A percentile compares a stretch with the other conserved stretches of the same genome.
phyloP scores from a whole-genome alignment of 2,113 vertebrate species.

The Vicugna pacos region DNA sequence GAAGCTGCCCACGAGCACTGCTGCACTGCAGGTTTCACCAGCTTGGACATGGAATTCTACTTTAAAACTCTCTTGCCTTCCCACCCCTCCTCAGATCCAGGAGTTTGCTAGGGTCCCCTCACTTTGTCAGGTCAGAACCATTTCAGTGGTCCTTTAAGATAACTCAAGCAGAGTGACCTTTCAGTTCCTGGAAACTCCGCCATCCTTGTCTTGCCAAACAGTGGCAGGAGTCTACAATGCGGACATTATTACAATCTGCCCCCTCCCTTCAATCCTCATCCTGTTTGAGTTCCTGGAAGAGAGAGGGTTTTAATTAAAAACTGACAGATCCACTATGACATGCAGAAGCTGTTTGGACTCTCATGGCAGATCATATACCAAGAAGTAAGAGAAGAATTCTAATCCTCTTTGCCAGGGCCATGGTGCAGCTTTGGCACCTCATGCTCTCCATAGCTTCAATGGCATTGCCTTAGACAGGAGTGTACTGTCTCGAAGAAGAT shows the following conservation, averaged over 20 bases:
- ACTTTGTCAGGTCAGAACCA: neutral
- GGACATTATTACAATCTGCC: neutral
- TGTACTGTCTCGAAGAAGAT: neutral
- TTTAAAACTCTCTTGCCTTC: neutral
- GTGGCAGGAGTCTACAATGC: neutral
- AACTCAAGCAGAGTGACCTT: neutral
- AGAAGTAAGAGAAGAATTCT: neutral
- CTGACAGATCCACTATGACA: neutral
- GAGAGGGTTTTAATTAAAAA: neutral
- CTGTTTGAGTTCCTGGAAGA: neutral
- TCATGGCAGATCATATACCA: too few relatives aligned
- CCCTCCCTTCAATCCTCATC: neutral
- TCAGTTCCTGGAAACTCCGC: neutral
- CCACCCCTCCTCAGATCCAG: neutral
- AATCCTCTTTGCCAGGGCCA: neutral
- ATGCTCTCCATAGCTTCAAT: neutral
- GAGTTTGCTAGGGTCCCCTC: neutral
- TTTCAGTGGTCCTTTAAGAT: neutral
- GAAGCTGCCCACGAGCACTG: rapidly evolving
- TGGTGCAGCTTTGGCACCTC: neutral
- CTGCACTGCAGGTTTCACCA: neutral
- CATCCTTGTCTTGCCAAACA: neutral
- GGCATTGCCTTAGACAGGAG: neutral
- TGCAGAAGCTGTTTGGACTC: neutral
- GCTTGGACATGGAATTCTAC: neutral